Base-by-base conservation (phyloP, 2,113 vertebrate species). In the Mola mola region DNA sequence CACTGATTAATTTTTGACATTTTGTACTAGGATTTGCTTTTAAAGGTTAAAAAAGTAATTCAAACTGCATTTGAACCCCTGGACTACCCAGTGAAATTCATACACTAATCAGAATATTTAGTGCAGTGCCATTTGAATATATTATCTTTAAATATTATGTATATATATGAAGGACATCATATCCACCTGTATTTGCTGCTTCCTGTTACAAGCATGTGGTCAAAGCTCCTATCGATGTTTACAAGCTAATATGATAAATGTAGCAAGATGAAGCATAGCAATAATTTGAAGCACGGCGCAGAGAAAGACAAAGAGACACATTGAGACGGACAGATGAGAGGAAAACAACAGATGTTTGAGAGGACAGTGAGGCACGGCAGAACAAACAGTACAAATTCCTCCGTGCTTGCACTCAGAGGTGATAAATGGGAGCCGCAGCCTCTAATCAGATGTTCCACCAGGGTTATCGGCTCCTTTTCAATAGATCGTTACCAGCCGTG, bases 401-500 rank as follows among this genome's bases (percentile, higher is more conserved):
- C 53, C 51, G 34, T 37, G 83, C 64, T 67, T 51, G 63, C 63
- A 67, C 52, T 43, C 60, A 53, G 49, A 76, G 56, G 55, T 88
- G 88, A 90, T 87, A 84, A 80, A 84, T 82, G 72, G 46, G 49
- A 82, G 59, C 59, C 53, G 76, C 5, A 7, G 60, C 53, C 44
- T 43, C 48, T 81, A 82, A 90, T 90, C 89, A 86, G 85, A 88
- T 85, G 81, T 78, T 84, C 58, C 38, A 25, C 52, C 38, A 11
- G 50, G 61, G 78, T 85, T 85, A 87, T 89, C 84, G 6, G 50
- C 62, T n/a, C 40, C 43, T 2, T 38, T 66, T 70, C 53, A n/a
- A 66, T 59, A 62, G 74, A 83, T 86, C 17, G 72, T 79, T 75
- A 82, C 66, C 82, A 53, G 74, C 68, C 37, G 47, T 42, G 70